Base-by-base conservation (phyloP, 2,888 invertebrate genomes). In the Chalcosyrphus nemorum region DNA sequence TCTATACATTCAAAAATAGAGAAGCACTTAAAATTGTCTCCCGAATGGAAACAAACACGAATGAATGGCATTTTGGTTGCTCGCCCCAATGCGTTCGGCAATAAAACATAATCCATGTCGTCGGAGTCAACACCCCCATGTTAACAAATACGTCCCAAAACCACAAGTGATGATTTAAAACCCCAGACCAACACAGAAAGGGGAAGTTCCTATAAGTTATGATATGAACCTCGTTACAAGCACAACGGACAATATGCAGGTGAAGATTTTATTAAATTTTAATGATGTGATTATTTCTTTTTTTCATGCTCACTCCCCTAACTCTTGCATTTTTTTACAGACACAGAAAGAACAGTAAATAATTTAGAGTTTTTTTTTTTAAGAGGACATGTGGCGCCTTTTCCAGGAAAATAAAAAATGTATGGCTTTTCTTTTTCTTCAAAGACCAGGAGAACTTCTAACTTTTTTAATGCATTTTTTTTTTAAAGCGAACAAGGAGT, bases 241-340 rank as follows among this genome's bases (percentile, higher is more conserved):
- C 80, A 68, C 68, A 29, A 70, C 80, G 70, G 13, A 80, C 84
- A 80, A 84, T 82, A 82, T 75, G 85, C 81, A 81, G 85, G 85
- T 85, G 85, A 81, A 81, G 85, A 85, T 81, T 85, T 85, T 85
- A 85, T 85, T 81, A 81, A 85, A 81, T 35, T 85, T 85, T 85
- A 81, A 85, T 81, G 81, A 85, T 85, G 85, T 85, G 85, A 81
- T 85, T 85, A 81, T 81, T 81, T 81, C 81, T 81, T 78, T 81
- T 78, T 77, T 66, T 45, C 24, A 57, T 68, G 54, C 63, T 74
- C 41, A 75, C 63, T 74, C 74, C 84, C 78, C 24, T 32, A 61
- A 50, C 78, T 72, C 59, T 43, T 78, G 54, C 27, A 54, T 54
- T 65, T 13, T n/a, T n/a, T n/a, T n/a, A 56, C 71, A 61, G 66